Conservation (phyloP, 2,113 vertebrate species). For the Boulengerochromis microlepis region DNA sequence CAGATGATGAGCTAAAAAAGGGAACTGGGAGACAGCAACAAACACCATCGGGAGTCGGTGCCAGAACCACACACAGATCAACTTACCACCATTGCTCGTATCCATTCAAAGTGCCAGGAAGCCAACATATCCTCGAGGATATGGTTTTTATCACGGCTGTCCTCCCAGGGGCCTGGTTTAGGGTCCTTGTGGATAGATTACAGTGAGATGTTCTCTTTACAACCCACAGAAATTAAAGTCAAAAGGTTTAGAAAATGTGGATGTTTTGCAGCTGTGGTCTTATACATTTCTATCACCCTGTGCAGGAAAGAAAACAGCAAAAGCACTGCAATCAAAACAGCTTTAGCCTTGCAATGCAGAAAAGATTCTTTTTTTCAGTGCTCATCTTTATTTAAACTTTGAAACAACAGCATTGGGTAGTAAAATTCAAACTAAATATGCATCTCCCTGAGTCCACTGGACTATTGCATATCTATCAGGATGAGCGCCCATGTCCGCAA, state of each 20-base stretch:
- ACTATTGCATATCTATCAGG: not conserved
- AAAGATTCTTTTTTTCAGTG: not conserved
- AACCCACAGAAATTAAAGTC: conserved; percentile 42
- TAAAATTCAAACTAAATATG: not conserved
- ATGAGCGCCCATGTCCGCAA: not conserved
- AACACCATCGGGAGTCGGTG: conserved; percentile 41
- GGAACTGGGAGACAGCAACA: conserved; percentile 52
- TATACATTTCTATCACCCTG: not conserved
- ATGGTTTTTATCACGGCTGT: conserved; percentile 71
- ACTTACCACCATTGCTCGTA: conserved; percentile 79
- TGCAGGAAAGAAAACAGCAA: not conserved
- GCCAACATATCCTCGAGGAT: conserved; percentile 79
- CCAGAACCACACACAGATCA: conserved; percentile 57
- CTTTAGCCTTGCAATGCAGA: not conserved
- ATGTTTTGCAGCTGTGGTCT: not conserved
- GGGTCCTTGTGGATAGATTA: conserved; percentile 77
- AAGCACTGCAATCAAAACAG: not conserved
- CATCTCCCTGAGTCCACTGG: not conserved
- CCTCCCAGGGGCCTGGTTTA: conserved; percentile 69
- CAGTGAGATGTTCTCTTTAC: conserved; percentile 66
- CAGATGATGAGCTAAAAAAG: conserved; percentile 54
- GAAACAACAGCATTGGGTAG: not conserved
- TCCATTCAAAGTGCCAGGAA: conserved; percentile 81
- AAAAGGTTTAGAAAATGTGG: conserved; percentile 1
- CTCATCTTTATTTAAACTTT: conserved; percentile 4